These are phyloP conservation scores for Tetraodon nigroviridis DNA, from an alignment of 2,113 vertebrate species.

Conservation along the genomic window DNA sequence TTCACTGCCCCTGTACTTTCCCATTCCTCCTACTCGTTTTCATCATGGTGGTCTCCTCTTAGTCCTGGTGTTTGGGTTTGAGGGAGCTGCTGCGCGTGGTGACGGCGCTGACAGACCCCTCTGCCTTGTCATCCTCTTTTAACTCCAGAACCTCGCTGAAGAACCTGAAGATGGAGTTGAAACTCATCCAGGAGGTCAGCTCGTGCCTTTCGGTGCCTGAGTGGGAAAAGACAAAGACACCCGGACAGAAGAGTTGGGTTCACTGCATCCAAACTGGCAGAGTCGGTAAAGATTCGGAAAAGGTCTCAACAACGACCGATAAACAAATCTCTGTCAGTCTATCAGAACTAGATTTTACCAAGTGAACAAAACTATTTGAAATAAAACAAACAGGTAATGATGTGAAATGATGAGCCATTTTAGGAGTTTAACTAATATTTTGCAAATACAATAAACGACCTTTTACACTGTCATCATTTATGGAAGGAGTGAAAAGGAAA, in stretches of 20 bases:
- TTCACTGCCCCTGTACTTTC: conserved; percentile 10
- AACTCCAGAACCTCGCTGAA: conserved; percentile 80
- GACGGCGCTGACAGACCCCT: conserved; percentile 72
- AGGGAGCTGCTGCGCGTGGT: conserved; percentile 86
- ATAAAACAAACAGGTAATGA: no score
- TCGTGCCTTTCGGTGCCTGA: conserved; percentile 95
- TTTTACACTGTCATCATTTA: no score
- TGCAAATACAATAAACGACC: no score
- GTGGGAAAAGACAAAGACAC: conserved; percentile 8
- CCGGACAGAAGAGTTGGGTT: background rate
- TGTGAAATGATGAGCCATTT: no score
- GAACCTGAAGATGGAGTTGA: conserved; percentile 90
- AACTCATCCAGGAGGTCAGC: conserved; percentile 94
- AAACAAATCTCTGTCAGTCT: no score
- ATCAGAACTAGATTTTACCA: no score
- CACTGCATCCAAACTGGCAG: background rate
- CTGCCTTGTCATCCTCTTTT: conserved; percentile 74
- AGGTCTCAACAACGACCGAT: no score
- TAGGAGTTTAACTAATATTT: no score
- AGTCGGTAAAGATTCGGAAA: no score
- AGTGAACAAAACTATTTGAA: no score
- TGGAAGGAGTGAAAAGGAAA: no score
- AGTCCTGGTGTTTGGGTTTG: conserved; percentile 86
- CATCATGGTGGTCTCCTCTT: conserved; percentile 67
- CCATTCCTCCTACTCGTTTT: conserved; percentile 21